Percentiles rank a stretch among this genome's conserved stretches.
phyloP scores from a whole-genome alignment of 1,140 invertebrate species.

The Macrostomum lignano region DNA sequence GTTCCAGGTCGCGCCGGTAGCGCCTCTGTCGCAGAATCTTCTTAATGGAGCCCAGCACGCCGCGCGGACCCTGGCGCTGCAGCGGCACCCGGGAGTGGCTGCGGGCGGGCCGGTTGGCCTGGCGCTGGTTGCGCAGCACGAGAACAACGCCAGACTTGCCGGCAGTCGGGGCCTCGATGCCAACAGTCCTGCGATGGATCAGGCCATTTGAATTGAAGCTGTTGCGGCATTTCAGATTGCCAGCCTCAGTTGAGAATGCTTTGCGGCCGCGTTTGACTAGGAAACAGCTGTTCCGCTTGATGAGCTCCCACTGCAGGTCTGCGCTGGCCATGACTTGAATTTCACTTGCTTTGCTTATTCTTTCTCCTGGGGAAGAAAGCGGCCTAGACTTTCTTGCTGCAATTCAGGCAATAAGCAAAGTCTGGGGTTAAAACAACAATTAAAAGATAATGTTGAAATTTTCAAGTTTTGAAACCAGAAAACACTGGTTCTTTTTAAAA shows the following conservation, averaged over 20 bases:
- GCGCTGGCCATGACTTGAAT: too few relatives aligned
- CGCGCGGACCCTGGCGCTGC: conserved; percentile 38
- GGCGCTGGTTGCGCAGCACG: conserved; percentile 41
- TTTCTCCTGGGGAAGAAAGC: too few relatives aligned
- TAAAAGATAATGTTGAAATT: too few relatives aligned
- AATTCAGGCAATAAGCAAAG: too few relatives aligned
- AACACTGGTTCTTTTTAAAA: too few relatives aligned
- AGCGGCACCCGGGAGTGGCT: conserved; percentile 1
- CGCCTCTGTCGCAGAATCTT: conserved; percentile 42
- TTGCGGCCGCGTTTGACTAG: conserved; percentile 50
- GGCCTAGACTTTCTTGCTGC: too few relatives aligned
- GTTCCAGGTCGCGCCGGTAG: too few relatives aligned
- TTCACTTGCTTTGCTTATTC: too few relatives aligned
- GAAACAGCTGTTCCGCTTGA: conserved; percentile 67
- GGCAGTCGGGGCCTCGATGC: conserved; percentile 43
- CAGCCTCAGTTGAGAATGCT: too few relatives aligned
- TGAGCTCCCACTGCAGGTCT: conserved; percentile 48
- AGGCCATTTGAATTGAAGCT: conserved; percentile 66
- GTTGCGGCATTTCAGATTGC: conserved; percentile 60
- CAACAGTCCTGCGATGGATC: conserved; percentile 54
- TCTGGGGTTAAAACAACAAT: too few relatives aligned
- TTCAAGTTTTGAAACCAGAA: too few relatives aligned
- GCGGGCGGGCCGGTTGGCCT: conserved; percentile 10
- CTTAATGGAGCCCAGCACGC: conserved; percentile 51
- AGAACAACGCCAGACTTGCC: conserved; percentile 69